These are phyloP conservation scores for Drosophila pseudotalamancana DNA, from an alignment of 2,888 invertebrate genomes.

Conservation along the genomic window DNA sequence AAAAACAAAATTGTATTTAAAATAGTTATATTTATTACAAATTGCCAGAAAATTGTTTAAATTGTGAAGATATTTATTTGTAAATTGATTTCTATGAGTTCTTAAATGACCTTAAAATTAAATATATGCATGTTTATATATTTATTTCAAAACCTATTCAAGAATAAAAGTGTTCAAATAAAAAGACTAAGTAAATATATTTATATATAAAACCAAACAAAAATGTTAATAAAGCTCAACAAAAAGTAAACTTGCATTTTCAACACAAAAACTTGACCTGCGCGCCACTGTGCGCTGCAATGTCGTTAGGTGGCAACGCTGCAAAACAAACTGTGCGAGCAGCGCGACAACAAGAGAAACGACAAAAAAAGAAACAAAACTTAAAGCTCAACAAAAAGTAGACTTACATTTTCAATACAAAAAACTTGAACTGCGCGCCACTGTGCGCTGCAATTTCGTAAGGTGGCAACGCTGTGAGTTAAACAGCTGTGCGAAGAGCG, in stretches of 20 bases:
- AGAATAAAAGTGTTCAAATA: background rate
- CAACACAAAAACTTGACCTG: background rate
- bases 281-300: background rate
- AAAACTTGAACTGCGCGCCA: background rate
- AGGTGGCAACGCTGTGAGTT: conserved; percentile 9
- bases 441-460: background rate
- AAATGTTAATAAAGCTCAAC: background rate
- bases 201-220: background rate
- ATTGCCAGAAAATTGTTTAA: background rate
- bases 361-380: background rate
- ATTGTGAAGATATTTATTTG: background rate
- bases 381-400: background rate
- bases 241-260: background rate
- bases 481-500: conserved; percentile 15
- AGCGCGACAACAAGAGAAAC: background rate
- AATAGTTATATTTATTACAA: background rate
- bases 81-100: background rate
- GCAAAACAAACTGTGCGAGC: conserved; percentile 6
- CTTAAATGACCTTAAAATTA: background rate
- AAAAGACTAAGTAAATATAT: background rate
- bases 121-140: background rate
- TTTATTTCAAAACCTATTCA: background rate
- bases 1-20: too few relatives aligned
- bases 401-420: background rate
- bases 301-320: conserved; percentile 8